Evolutionary conservation across 2,113 vertebrate species (phyloP).

Genomic region (Burhinus bistriatus): DNA sequence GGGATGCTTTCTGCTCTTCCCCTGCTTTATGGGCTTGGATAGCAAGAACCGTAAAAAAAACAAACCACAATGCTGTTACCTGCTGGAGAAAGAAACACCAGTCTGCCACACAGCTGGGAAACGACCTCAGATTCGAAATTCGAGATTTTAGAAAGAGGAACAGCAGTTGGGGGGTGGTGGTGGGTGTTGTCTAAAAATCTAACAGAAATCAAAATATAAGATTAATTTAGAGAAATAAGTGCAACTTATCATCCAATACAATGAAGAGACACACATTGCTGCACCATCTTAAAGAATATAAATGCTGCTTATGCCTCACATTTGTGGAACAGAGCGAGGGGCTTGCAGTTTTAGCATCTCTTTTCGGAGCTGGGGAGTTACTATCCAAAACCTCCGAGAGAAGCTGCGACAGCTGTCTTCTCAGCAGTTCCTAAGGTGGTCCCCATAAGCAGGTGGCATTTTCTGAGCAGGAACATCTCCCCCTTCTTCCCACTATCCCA

Average conservation of each 20-base stretch:
- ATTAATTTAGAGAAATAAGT: background rate
- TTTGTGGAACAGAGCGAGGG: background rate
- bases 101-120: background rate
- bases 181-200: background rate
- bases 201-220: background rate
- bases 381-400: background rate
- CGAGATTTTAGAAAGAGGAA: background rate
- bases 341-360: background rate
- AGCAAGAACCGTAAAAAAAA: background rate
- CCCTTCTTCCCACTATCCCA: background rate
- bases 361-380: background rate
- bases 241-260: background rate
- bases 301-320: background rate
- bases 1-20: background rate
- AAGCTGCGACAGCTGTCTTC: background rate
- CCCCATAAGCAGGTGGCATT: background rate
- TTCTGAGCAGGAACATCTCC: background rate
- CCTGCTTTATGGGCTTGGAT: background rate
- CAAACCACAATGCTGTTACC: background rate
- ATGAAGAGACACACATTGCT: background rate
- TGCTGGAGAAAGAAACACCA: background rate
- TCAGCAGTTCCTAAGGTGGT: background rate
- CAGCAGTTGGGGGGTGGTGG: accelerated
- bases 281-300: background rate
- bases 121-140: background rate